A percentile compares a stretch with the other conserved stretches of the same genome.
phyloP scores from a whole-genome alignment of 2,113 vertebrate species.

The Boulengerochromis microlepis region DNA sequence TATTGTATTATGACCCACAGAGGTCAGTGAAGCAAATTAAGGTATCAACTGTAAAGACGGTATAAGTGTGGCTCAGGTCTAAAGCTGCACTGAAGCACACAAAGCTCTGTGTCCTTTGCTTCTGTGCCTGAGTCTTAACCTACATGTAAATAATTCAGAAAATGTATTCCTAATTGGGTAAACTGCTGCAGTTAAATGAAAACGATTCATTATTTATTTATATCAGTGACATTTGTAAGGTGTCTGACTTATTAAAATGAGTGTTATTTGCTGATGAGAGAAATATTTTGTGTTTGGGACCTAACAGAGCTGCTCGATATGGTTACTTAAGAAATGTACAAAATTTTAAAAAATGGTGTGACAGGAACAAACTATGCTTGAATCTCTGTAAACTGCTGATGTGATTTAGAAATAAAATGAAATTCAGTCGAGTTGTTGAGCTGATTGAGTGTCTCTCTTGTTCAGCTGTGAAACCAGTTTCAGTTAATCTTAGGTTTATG shows the following conservation, averaged over 20 bases:
- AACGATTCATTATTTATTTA: not conserved
- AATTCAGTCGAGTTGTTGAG: not conserved
- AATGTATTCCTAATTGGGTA: accelerated
- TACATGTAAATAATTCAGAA: not conserved
- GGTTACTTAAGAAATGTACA: not conserved
- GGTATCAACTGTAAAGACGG: not conserved
- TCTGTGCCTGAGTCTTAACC: not conserved
- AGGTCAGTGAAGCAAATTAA: not conserved
- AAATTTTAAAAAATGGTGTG: accelerated
- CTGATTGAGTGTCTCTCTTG: not conserved
- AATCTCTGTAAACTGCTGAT: not conserved
- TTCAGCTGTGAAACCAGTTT: not conserved
- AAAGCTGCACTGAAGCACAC: not conserved
- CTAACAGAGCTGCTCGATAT: not conserved
- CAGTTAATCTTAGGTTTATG: not conserved
- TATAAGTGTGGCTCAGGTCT: not conserved
- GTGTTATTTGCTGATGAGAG: not conserved
- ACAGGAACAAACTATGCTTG: not conserved
- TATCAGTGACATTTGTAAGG: not conserved
- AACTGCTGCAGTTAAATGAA: not conserved
- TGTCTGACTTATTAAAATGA: not conserved
- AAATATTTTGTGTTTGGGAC: not conserved
- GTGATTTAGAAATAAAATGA: not conserved
- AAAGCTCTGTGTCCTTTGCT: not conserved
- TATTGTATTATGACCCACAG: not conserved